Evolutionary conservation across 2,797 vertebrate species (phyloP).

Genomic region (Apogon hyalosoma): DNA sequence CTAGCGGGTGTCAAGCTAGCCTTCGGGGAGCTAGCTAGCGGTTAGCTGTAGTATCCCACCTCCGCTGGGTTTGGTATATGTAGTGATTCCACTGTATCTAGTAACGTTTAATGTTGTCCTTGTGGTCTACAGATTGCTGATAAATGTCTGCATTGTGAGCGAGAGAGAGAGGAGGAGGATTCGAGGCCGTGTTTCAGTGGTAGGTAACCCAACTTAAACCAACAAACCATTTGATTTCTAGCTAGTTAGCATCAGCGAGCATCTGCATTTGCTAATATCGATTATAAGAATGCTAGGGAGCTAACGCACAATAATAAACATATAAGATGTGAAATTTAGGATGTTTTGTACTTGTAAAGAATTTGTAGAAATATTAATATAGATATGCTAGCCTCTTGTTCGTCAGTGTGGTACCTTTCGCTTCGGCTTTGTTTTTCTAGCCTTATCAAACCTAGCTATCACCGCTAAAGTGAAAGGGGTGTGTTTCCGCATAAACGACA

Average conservation of each 20-base stretch:
- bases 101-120: slow-evolving; percentile 1
- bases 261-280: slow-evolving; percentile 37
- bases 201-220: slow-evolving; percentile 46
- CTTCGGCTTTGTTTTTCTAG: slow-evolving; percentile 23
- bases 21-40: slow-evolving; percentile 48
- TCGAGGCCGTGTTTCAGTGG: slow-evolving; percentile 63
- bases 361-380: neutral
- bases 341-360: neutral
- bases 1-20: slow-evolving; percentile 47
- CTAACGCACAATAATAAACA: neutral
- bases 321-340: neutral
- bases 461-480: slow-evolving; percentile 41
- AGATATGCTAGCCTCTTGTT: neutral
- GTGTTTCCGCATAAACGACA: slow-evolving; percentile 30
- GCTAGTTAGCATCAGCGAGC: slow-evolving; percentile 40
- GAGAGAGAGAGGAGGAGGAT: slow-evolving; percentile 38
- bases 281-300: slow-evolving; percentile 2
- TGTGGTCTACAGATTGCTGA: neutral
- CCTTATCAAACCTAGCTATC: slow-evolving; percentile 4
- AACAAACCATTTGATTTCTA: slow-evolving; percentile 15
- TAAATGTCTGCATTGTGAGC: slow-evolving; percentile 57
- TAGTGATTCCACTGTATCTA: neutral
- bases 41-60: slow-evolving; percentile 37
- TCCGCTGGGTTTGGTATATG: slow-evolving; percentile 13
- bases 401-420: neutral